Conservation (phyloP, 1,140 invertebrate species). For the Cydia strobilella region DNA sequence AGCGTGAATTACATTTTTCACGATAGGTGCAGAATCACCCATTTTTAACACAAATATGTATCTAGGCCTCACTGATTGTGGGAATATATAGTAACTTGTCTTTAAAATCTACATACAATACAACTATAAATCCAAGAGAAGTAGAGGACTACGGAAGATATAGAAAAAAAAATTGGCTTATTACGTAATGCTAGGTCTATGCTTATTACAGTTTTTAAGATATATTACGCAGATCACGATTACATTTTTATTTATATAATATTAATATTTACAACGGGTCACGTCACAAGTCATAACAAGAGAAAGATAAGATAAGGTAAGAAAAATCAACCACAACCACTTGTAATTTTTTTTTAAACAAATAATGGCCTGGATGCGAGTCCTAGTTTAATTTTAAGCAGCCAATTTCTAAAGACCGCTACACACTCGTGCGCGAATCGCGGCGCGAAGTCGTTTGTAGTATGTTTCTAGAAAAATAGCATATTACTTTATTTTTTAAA, state of each 20-base stretch:
- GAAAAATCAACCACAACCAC: not conserved
- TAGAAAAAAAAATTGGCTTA: not conserved
- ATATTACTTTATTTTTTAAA: no score
- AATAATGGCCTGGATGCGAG: no score
- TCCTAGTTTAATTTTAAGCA: no score
- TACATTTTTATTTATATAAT: not conserved
- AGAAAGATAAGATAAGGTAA: constrained; percentile 8
- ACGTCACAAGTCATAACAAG: not conserved
- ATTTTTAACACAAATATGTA: constrained; percentile 36
- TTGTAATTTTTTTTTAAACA: not conserved
- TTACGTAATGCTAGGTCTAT: no score
- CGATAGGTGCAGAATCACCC: constrained; percentile 54
- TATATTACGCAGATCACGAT: not conserved
- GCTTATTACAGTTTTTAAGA: not conserved
- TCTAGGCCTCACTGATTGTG: not conserved
- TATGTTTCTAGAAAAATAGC: no score
- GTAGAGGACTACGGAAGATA: not conserved
- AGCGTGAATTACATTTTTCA: constrained; percentile 74
- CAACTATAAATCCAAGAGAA: not conserved
- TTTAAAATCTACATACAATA: not conserved
- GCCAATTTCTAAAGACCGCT: no score
- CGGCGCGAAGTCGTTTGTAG: no score
- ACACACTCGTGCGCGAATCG: no score
- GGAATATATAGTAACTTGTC: not conserved
- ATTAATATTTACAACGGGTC: not conserved